Evolutionary conservation across 2,797 vertebrate species (phyloP).

Genomic region (Rhinogobio ventralis): DNA sequence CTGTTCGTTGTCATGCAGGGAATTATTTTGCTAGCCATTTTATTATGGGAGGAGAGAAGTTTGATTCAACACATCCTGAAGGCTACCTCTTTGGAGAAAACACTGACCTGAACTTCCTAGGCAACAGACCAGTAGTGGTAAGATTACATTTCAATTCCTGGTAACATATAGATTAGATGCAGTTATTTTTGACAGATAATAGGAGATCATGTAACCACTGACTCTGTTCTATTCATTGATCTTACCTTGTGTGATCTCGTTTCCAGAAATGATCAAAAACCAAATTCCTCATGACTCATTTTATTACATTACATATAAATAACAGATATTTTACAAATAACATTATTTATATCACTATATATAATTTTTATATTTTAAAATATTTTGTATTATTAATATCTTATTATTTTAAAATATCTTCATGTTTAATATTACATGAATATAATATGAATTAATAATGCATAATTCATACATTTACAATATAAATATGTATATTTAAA

Average conservation of each 20-base stretch:
- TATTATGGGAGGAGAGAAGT: constrained; percentile 99
- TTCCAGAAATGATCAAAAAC: background rate
- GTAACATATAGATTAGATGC: constrained; percentile 4
- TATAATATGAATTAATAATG: background rate
- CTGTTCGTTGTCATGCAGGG: constrained; percentile 74
- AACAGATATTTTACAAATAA: background rate
- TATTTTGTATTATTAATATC: background rate
- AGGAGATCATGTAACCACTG: background rate
- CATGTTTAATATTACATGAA: background rate
- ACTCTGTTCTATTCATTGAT: background rate
- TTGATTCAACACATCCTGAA: constrained; percentile 95
- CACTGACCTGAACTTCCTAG: constrained; percentile 98
- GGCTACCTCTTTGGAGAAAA: constrained; percentile 99
- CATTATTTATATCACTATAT: background rate
- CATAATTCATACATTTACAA: background rate
- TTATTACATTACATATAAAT: background rate
- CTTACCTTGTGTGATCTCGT: background rate
- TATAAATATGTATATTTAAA: background rate
- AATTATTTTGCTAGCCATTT: constrained; percentile 99
- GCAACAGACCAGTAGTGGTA: constrained; percentile 93
- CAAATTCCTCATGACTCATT: background rate
- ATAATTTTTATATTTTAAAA: background rate
- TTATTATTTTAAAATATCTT: background rate
- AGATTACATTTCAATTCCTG: constrained; percentile 11
- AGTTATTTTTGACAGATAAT: background rate